Percentiles rank a stretch among this genome's conserved stretches.
phyloP scores from a whole-genome alignment of 2,888 invertebrate genomes.

The Halictus quadricinctus region DNA sequence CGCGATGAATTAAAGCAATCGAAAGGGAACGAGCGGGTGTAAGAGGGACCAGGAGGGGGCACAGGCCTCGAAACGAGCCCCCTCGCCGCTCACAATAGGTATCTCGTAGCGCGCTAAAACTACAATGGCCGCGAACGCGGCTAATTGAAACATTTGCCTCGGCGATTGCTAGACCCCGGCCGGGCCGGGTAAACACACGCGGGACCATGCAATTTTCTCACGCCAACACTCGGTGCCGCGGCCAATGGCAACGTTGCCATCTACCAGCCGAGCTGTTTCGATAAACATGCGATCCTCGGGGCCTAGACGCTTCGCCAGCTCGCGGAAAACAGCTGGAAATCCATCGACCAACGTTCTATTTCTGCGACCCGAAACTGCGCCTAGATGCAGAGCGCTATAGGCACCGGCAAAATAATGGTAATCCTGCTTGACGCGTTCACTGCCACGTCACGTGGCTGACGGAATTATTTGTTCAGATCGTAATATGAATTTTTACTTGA shows the following conservation, averaged over 20 bases:
- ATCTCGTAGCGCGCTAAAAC: slow-evolving; percentile 61
- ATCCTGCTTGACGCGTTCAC: too few species aligned
- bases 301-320: not conserved
- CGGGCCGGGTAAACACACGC: slow-evolving; percentile 59
- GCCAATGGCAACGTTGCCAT: slow-evolving; percentile 43
- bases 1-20: slow-evolving; percentile 50
- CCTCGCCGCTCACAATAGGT: slow-evolving; percentile 36
- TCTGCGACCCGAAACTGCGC: not conserved
- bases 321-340: not conserved
- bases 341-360: not conserved
- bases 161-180: slow-evolving; percentile 57
- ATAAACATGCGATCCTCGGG: not conserved
- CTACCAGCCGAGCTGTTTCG: not conserved
- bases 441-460: too few species aligned
- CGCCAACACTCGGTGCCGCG: slow-evolving; percentile 51
- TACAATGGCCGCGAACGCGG: slow-evolving; percentile 47
- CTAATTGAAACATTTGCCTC: slow-evolving; percentile 69
- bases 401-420: not conserved
- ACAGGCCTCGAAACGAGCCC: slow-evolving; percentile 23
- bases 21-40: not conserved
- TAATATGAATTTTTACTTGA: too few species aligned
- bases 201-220: slow-evolving; percentile 60
- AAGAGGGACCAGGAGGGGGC: not conserved
- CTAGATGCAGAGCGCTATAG: not conserved
- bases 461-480: too few species aligned